phyloP scores from a whole-genome alignment of 2,888 invertebrate genomes.

The Penaeus monodon region DNA sequence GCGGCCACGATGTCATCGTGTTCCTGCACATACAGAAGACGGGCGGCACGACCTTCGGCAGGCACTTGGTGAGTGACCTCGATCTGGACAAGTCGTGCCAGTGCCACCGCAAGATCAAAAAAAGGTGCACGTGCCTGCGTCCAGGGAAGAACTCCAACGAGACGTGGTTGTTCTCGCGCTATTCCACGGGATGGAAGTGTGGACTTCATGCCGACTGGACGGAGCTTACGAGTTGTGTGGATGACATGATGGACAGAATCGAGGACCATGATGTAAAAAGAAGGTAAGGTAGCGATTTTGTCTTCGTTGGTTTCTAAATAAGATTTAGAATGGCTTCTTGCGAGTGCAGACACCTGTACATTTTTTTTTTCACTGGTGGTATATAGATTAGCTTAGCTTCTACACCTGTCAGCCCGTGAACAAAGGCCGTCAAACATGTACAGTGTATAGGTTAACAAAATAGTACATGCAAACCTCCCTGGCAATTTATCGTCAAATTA shows the following conservation, averaged over 20 bases:
- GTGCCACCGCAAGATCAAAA: constrained; percentile 76
- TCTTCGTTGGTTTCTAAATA: neutral
- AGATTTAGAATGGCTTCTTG: neutral
- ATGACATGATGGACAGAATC: constrained; percentile 89
- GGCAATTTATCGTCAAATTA: no score
- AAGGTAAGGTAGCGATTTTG: constrained; percentile 69
- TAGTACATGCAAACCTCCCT: no score
- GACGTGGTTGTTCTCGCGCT: constrained; percentile 97
- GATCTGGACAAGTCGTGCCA: constrained; percentile 93
- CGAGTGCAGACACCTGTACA: no score
- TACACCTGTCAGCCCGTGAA: no score
- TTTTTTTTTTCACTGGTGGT: no score
- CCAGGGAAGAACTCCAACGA: constrained; percentile 73
- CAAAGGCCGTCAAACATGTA: no score
- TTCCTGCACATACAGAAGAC: constrained; percentile 99
- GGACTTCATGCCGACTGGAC: constrained; percentile 99
- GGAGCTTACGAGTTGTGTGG: constrained; percentile 92
- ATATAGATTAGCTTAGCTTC: no score
- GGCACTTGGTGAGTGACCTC: constrained; percentile 94
- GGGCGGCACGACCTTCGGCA: constrained; percentile 96
- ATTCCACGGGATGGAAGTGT: constrained; percentile 98
- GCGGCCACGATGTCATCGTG: constrained; percentile 96
- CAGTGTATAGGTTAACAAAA: no score
- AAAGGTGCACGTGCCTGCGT: constrained; percentile 64
- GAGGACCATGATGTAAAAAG: constrained; percentile 85